Conservation (phyloP, 2,888 invertebrate species). For the Agapetus fuscipes region DNA sequence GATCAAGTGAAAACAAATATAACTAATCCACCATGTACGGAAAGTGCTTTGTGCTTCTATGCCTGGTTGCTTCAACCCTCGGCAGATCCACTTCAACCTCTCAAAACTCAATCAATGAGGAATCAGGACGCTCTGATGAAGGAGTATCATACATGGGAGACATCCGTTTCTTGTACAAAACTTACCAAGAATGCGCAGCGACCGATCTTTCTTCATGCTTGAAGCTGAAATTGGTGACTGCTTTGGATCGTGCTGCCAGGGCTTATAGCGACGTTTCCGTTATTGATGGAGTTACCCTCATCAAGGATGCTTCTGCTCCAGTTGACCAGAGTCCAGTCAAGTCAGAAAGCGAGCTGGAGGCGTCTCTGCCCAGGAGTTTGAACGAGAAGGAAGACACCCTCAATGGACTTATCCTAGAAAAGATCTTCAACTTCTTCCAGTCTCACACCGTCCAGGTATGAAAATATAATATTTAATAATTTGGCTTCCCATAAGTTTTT, state of each 20-base stretch:
- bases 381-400: conserved; percentile 63
- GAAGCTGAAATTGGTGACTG: conserved; percentile 68
- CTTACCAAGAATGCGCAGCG: conserved; percentile 72
- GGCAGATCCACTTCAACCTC: conserved; percentile 42
- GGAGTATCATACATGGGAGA: conserved; percentile 47
- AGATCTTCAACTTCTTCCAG: conserved; percentile 63
- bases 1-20: not conserved
- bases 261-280: conserved; percentile 52
- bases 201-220: conserved; percentile 62
- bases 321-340: conserved; percentile 31
- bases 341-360: conserved; percentile 56
- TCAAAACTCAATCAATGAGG: conserved; percentile 33
- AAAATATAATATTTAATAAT: conserved; percentile 17
- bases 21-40: conserved; percentile 10
- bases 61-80: conserved; percentile 42
- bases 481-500: no score
- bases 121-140: conserved; percentile 37
- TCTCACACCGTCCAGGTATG: conserved; percentile 73
- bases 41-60: conserved; percentile 46
- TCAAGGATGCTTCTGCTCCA: conserved; percentile 49
- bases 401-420: conserved; percentile 66
- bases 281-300: conserved; percentile 66
- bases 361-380: conserved; percentile 61
- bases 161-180: conserved; percentile 62
- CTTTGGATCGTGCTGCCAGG: conserved; percentile 63